Base-by-base conservation (phyloP, 1,140 invertebrate genomes). In the Ceratoteleas bidentatus region DNA sequence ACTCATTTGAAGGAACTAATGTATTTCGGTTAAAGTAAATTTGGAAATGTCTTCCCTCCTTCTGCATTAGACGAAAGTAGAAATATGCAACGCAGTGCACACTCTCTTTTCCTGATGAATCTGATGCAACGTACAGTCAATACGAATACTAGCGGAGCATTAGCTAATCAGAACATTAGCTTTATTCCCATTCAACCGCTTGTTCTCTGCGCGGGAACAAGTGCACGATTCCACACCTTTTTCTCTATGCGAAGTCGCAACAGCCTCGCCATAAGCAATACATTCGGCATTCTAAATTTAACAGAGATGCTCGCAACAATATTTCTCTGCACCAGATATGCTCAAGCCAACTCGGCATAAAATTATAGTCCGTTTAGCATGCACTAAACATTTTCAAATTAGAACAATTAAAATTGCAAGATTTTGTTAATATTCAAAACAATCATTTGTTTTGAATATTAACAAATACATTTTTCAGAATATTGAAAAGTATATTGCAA, bases 221-320 rank as follows among this genome's bases (percentile, higher is more conserved):
- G 64, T 13, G 57, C 32, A 57, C 40, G 32, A 57, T 47, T 57
- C 13, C 36, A 0, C 14, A 24, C 13, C 6, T 69, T 65, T 74
- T 66, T 49, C 10, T 38, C 11, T n/a, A 50, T 9, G 14, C 15
- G n/a, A 58, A 58, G 34, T 52, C 38, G 36, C 8, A 60, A 57
- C 47, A 45, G 4, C 14, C 8, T 66, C 11, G 36, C 54, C 62
- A 60, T 66, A 75, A 65, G 32, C 38, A 75, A 66, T 75, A 65
- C 32, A 75, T 75, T 66, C 16, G 36, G 16, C 54, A 47, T 58
- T 47, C 72, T 75, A 75, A 66, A 66, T 75, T 66, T 75, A 75
- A 75, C 72, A 14, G 54, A 3, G 36, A 53, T 60, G 34, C 45
- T 58, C 45, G 62, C 34, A 5, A 56, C 36, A 66, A 66, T 60